Percentiles rank a stretch among this genome's conserved stretches.
phyloP scores from a whole-genome alignment of 1,140 invertebrate genomes.

The Aphis gossypii region DNA sequence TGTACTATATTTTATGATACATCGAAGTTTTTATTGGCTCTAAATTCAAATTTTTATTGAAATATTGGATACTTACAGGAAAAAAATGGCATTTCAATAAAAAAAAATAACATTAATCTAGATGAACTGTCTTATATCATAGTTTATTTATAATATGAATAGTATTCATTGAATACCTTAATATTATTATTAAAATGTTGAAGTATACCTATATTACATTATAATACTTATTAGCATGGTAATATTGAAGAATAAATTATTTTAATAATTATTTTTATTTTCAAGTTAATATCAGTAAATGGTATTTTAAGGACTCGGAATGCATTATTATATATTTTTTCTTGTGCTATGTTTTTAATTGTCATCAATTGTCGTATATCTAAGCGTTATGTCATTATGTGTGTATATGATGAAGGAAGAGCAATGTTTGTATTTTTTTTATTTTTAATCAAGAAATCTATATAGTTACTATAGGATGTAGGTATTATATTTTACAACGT shows the following conservation, averaged over 20 bases:
- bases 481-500: slow-evolving; percentile 24
- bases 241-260: neutral
- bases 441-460: slow-evolving; percentile 23
- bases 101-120: neutral
- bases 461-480: neutral
- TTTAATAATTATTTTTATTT: neutral
- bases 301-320: neutral
- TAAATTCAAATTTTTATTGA: neutral
- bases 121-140: neutral
- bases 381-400: slow-evolving; percentile 16
- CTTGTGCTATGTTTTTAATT: neutral
- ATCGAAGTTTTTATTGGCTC: neutral
- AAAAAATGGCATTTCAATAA: neutral
- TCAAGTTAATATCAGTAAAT: neutral
- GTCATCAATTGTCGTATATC: neutral
- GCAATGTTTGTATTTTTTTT: slow-evolving; percentile 10
- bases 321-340: neutral
- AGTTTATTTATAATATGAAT: neutral
- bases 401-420: neutral
- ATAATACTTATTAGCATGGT: neutral
- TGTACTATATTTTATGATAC: no score
- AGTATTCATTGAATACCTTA: neutral
- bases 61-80: neutral
- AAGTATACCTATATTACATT: neutral
- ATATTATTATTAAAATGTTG: neutral